These are phyloP conservation scores for Cydia fagiglandana DNA, from an alignment of 1,140 invertebrate genomes.

Conservation along the genomic window DNA sequence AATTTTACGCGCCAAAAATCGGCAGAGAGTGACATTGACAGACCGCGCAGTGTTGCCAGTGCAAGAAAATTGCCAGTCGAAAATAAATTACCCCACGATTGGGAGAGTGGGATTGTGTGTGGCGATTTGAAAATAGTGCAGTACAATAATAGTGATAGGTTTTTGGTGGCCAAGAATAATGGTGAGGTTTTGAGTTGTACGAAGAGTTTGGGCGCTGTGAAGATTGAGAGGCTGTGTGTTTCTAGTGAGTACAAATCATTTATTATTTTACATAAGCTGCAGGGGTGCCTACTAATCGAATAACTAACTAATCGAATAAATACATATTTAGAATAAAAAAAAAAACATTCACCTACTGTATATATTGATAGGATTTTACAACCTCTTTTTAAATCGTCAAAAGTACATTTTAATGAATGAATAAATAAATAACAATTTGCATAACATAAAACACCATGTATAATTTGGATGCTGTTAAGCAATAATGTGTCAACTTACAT, in stretches of 20 bases:
- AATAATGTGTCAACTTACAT: too few relatives aligned
- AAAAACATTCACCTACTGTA: too few relatives aligned
- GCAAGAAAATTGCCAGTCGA: constrained; percentile 42
- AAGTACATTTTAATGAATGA: too few relatives aligned
- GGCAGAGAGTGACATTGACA: constrained; percentile 49
- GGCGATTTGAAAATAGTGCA: constrained; percentile 60
- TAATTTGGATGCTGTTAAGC: too few relatives aligned
- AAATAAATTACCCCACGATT: constrained; percentile 42
- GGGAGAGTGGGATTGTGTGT: constrained; percentile 55
- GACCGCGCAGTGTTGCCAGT: constrained; percentile 59
- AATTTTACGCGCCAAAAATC: constrained; percentile 49
- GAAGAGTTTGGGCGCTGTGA: constrained; percentile 45
- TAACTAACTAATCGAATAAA: too few relatives aligned
- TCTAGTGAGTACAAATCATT: constrained; percentile 52
- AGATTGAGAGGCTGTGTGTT: constrained; percentile 52
- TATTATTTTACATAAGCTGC: too few relatives aligned
- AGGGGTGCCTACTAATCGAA: too few relatives aligned
- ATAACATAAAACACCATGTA: too few relatives aligned
- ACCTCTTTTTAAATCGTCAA: too few relatives aligned
- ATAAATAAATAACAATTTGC: too few relatives aligned
- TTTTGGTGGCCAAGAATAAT: constrained; percentile 59
- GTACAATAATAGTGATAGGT: constrained; percentile 49
- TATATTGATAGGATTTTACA: too few relatives aligned
- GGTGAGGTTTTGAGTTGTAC: constrained; percentile 63
- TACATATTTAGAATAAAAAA: too few relatives aligned